Evolutionary conservation across 2,113 vertebrate species (phyloP).

Genomic region (Orthochromis indermauri): DNA sequence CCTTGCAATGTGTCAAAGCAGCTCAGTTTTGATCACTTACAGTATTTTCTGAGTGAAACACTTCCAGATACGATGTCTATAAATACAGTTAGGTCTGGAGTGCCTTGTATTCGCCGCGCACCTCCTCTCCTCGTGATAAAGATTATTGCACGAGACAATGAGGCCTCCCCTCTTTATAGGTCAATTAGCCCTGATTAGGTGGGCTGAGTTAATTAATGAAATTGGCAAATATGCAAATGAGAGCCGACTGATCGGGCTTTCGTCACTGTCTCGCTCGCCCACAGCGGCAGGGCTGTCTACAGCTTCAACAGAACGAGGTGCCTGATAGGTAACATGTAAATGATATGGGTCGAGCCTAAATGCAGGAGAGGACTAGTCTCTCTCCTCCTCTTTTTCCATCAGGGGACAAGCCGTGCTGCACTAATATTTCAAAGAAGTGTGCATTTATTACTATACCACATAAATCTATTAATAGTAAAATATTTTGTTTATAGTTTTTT

Average conservation of each 20-base stretch:
- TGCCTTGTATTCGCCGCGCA: constrained; percentile 69
- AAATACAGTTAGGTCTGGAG: constrained; percentile 68
- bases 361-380: constrained; percentile 16
- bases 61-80: constrained; percentile 32
- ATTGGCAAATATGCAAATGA: constrained; percentile 78
- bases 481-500: neutral
- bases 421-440: neutral
- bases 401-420: neutral
- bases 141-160: constrained; percentile 80
- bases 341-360: constrained; percentile 64
- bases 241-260: constrained; percentile 62
- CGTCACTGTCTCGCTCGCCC: constrained; percentile 53
- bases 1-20: constrained; percentile 33
- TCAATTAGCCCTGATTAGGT: constrained; percentile 89
- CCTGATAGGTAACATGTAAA: constrained; percentile 69
- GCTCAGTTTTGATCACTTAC: constrained; percentile 62
- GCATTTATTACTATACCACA: neutral
- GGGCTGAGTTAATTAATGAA: constrained; percentile 81
- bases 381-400: constrained; percentile 32
- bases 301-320: constrained; percentile 48
- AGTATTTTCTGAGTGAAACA: constrained; percentile 17
- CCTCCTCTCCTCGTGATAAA: constrained; percentile 72
- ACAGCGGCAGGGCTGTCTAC: constrained; percentile 24
- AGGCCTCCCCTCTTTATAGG: constrained; percentile 83
- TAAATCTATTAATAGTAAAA: neutral